Evolutionary conservation across 1,140 invertebrate species (phyloP).

Genomic region (Aphaenogaster ashmeadi): DNA sequence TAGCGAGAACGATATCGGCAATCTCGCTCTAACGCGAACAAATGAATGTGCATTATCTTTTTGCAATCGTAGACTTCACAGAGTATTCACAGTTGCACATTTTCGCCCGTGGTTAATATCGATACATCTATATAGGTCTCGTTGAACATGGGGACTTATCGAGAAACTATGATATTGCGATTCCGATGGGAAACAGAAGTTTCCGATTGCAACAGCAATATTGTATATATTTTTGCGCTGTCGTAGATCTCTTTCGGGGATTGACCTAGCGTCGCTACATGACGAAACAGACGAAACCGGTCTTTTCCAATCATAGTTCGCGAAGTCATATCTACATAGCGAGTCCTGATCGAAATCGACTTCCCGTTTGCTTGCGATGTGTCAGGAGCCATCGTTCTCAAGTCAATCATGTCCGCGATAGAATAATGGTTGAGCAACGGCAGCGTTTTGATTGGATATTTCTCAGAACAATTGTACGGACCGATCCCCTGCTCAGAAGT

Average conservation of each 20-base stretch:
- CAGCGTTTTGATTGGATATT: constrained; percentile 66
- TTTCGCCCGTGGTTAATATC: background rate
- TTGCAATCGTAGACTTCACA: background rate
- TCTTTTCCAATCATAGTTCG: background rate
- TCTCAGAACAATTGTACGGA: background rate
- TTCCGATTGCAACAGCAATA: background rate
- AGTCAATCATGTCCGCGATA: constrained; percentile 9
- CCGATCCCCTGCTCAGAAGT: constrained; percentile 14
- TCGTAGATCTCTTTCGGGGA: background rate
- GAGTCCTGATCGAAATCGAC: constrained; percentile 4
- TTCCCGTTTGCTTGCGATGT: background rate
- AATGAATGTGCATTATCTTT: constrained; percentile 14
- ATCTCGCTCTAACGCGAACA: background rate
- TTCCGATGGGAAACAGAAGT: background rate
- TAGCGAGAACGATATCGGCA: background rate
- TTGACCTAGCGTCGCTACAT: background rate
- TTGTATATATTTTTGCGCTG: background rate
- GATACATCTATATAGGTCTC: background rate
- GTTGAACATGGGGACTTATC: background rate
- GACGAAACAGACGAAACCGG: background rate
- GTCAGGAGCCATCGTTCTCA: constrained; percentile 1
- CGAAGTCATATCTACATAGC: background rate
- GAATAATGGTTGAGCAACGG: constrained; percentile 29
- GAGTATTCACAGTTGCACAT: background rate
- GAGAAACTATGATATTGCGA: background rate